phyloP scores from a whole-genome alignment of 2,888 invertebrate genomes.

The Charanyca ferruginea region DNA sequence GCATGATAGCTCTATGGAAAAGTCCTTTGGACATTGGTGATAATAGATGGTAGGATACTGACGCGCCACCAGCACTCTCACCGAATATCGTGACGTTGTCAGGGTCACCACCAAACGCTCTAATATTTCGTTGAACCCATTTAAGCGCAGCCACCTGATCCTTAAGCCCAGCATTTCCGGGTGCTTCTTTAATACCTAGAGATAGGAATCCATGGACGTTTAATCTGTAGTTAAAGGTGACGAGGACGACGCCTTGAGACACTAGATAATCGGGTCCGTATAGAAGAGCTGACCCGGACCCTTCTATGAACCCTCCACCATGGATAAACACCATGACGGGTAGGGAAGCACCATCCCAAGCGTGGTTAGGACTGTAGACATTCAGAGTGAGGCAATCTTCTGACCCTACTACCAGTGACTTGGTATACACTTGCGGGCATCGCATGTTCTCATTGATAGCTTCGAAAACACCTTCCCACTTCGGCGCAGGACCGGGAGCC shows the following conservation, averaged over 20 bases:
- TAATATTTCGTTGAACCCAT: constrained; percentile 71
- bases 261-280: constrained; percentile 42
- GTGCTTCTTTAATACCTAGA: constrained; percentile 69
- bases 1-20: constrained; percentile 69
- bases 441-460: constrained; percentile 30
- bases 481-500: constrained; percentile 32
- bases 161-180: constrained; percentile 72
- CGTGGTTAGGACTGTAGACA: constrained; percentile 56
- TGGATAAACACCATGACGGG: constrained; percentile 70
- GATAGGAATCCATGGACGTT: constrained; percentile 69
- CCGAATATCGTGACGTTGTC: constrained; percentile 72
- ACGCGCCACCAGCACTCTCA: constrained; percentile 70
- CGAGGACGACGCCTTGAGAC: constrained; percentile 23
- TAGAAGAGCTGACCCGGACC: constrained; percentile 34
- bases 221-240: constrained; percentile 69
- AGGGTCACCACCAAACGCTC: constrained; percentile 71
- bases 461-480: constrained; percentile 39
- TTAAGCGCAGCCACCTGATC: constrained; percentile 71
- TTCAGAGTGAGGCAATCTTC: constrained; percentile 64
- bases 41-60: constrained; percentile 67
- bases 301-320: constrained; percentile 67
- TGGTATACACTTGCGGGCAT: constrained; percentile 24
- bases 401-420: constrained; percentile 4
- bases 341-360: constrained; percentile 20
- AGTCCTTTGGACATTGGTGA: constrained; percentile 69